phyloP scores from a whole-genome alignment of 2,113 vertebrate species.

The Tinamus guttatus region DNA sequence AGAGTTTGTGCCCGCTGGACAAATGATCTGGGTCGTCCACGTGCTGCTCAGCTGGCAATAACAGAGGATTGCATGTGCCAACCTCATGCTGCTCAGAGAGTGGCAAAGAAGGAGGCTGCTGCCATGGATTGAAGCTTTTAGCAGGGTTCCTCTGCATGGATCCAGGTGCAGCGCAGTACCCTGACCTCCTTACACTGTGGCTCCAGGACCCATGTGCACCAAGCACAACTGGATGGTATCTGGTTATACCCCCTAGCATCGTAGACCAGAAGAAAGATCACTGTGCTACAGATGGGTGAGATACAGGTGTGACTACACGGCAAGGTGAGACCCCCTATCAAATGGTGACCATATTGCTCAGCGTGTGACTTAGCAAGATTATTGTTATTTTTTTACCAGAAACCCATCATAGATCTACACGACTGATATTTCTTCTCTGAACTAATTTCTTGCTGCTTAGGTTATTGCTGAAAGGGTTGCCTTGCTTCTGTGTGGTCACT shows the following conservation, averaged over 20 bases:
- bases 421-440: rapidly evolving
- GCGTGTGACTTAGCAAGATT: background rate
- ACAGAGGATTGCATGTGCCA: background rate
- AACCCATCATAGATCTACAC: background rate
- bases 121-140: background rate
- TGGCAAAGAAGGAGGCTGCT: background rate
- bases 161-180: background rate
- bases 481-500: background rate
- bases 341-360: background rate
- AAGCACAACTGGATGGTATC: background rate
- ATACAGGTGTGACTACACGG: rapidly evolving
- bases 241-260: rapidly evolving
- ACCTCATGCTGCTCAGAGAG: background rate
- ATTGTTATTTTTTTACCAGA: background rate
- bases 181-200: rapidly evolving
- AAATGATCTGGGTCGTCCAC: background rate
- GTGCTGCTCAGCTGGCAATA: background rate
- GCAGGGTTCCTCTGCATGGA: background rate
- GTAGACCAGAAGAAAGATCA: background rate
- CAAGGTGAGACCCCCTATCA: rapidly evolving
- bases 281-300: background rate
- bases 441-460: background rate
- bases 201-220: background rate
- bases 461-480: background rate
- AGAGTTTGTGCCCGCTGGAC: background rate